A percentile compares a stretch with the other conserved stretches of the same genome.
These are phyloP conservation scores for Nomada ruficornis DNA, from an alignment of 2,888 invertebrate genomes.

Conservation along the genomic window DNA sequence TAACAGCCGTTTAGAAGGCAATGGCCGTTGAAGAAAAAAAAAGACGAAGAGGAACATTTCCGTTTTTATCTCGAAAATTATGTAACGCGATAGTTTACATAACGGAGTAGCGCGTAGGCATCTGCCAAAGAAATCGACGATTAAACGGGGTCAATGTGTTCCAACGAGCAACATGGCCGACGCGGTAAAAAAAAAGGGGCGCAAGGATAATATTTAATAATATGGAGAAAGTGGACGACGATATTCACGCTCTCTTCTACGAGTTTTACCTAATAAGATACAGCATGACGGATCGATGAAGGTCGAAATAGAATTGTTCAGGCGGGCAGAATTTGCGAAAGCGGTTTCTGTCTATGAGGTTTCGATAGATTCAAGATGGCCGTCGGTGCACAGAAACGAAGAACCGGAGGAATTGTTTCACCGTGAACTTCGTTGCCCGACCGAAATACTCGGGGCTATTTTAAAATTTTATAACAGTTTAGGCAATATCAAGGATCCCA, in stretches of 20 bases:
- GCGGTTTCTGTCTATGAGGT: background rate
- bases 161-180: background rate
- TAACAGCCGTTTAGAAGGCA: too few species aligned
- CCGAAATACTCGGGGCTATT: constrained; percentile 2
- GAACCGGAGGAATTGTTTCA: background rate
- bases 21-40: too few species aligned
- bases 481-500: constrained; percentile 19
- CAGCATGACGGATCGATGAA: constrained; percentile 22
- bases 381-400: background rate
- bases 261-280: constrained; percentile 47
- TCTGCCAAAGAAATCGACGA: constrained; percentile 37
- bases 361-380: background rate
- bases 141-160: constrained; percentile 53
- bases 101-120: constrained; percentile 33
- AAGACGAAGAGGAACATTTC: constrained; percentile 39
- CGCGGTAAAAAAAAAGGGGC: too few species aligned
- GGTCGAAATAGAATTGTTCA: constrained; percentile 20
- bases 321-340: background rate
- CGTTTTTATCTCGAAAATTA: constrained; percentile 57
- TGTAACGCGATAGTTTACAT: constrained; percentile 59
- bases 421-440: constrained; percentile 3
- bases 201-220: background rate
- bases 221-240: constrained; percentile 13
- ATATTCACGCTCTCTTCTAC: constrained; percentile 26
- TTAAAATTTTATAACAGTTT: background rate